Percentiles rank a stretch among this genome's conserved stretches.
Evolutionary conservation across 2,797 vertebrate genomes (phyloP).

Genomic region (Merluccius polli): DNA sequence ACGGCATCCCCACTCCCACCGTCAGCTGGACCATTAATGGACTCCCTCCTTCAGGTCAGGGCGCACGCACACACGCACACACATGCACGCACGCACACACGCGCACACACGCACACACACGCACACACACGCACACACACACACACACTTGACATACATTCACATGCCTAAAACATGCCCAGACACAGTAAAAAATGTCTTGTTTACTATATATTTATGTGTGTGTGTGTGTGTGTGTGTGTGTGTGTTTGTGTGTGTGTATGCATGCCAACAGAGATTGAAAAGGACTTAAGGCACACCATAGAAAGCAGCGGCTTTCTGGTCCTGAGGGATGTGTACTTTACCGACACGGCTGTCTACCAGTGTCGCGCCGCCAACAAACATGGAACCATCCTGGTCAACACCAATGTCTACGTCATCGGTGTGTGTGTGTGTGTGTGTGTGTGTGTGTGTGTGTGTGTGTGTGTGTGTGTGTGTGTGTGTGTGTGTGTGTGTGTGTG

Average conservation of each 20-base stretch:
- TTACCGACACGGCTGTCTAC: conserved; percentile 81
- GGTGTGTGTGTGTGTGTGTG: conserved; percentile 62
- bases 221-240: background rate
- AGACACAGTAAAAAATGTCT: background rate
- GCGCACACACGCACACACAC: background rate
- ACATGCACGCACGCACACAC: background rate
- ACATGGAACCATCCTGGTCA: conserved; percentile 80
- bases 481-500: conserved; percentile 60
- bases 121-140: background rate
- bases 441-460: conserved; percentile 11
- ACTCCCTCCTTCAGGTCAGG: conserved; percentile 68
- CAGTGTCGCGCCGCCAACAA: conserved; percentile 85
- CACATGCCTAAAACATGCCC: background rate
- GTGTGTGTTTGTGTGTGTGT: conserved; percentile 3
- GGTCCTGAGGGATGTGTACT: conserved; percentile 70
- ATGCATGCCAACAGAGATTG: conserved; percentile 56
- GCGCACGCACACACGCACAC: background rate
- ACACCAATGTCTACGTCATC: conserved; percentile 81
- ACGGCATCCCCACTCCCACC: conserved; percentile 79
- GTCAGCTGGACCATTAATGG: conserved; percentile 86
- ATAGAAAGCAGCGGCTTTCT: conserved; percentile 66
- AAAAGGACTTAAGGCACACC: conserved; percentile 62
- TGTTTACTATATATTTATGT: conserved; percentile 2
- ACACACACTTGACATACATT: background rate
- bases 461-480: conserved; percentile 12